phyloP scores from a whole-genome alignment of 2,797 vertebrate species.

The Cossypha niveicapilla region DNA sequence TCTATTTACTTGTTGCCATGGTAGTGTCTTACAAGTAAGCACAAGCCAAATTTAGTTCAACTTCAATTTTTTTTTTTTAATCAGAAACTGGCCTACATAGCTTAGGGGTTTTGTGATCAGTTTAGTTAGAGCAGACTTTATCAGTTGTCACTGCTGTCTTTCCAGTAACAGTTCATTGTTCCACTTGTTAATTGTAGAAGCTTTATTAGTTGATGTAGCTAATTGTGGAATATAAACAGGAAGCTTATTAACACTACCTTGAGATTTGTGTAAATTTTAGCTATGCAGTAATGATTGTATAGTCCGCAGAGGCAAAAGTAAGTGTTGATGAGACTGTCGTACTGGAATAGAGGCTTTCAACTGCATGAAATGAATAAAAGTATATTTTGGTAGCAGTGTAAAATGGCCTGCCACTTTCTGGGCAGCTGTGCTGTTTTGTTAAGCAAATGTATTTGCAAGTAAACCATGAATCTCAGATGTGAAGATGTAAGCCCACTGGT shows the following conservation, averaged over 20 bases:
- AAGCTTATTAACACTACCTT: neutral
- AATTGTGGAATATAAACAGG: neutral
- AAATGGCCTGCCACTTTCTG: neutral
- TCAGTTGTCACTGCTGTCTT: neutral
- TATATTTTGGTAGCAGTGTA: neutral
- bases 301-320: neutral
- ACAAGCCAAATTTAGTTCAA: neutral
- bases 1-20: slow-evolving; percentile 39
- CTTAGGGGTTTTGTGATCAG: neutral
- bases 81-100: neutral
- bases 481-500: neutral
- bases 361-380: neutral
- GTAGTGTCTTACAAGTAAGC: neutral
- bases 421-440: neutral
- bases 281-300: neutral
- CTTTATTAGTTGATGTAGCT: neutral
- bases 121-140: neutral
- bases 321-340: neutral
- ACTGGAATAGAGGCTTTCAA: neutral
- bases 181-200: neutral
- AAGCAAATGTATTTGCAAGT: neutral
- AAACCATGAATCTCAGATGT: neutral
- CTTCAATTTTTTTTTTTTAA: neutral
- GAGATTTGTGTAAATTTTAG: neutral
- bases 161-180: neutral